phyloP scores from a whole-genome alignment of 2,113 vertebrate genomes.

The Hassar affinis region DNA sequence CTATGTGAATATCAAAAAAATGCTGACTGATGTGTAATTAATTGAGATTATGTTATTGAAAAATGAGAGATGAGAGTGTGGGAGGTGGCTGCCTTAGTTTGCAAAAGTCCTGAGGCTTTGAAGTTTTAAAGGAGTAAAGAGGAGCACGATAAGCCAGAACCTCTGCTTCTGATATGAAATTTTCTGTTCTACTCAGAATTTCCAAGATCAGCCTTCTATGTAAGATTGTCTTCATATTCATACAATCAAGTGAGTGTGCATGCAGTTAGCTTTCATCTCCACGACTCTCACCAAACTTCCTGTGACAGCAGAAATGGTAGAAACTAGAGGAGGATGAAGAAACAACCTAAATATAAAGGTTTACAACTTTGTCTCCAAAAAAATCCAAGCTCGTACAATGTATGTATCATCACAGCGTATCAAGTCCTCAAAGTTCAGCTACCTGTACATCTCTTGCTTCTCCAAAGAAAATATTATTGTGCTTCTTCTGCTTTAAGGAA shows the following conservation, averaged over 20 bases:
- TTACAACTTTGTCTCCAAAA: slow-evolving; percentile 7
- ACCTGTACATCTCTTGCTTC: slow-evolving; percentile 29
- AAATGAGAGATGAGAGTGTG: background rate
- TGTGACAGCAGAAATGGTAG: slow-evolving; percentile 53
- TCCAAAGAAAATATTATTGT: slow-evolving; percentile 42
- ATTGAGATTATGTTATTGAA: slow-evolving; percentile 34
- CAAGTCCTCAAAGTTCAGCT: slow-evolving; percentile 19
- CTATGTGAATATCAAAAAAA: slow-evolving; percentile 99
- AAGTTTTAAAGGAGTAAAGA: slow-evolving; percentile 4
- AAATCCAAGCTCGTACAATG: slow-evolving; percentile 10
- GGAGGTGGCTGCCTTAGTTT: background rate
- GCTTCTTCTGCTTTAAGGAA: slow-evolving; percentile 42
- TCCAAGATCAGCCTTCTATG: slow-evolving; percentile 43
- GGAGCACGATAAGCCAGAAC: slow-evolving; percentile 9
- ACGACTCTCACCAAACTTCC: slow-evolving; percentile 53
- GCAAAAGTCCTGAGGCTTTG: slow-evolving; percentile 2
- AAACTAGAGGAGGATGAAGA: slow-evolving; percentile 44
- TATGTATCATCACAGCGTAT: slow-evolving; percentile 22
- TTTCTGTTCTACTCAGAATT: slow-evolving; percentile 39
- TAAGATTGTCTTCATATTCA: slow-evolving; percentile 55
- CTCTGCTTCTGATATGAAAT: slow-evolving; percentile 24
- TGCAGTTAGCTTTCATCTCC: slow-evolving; percentile 66
- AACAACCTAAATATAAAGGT: slow-evolving; percentile 29
- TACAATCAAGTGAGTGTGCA: slow-evolving; percentile 64
- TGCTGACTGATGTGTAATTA: slow-evolving; percentile 95